Evolutionary conservation across 2,797 vertebrate genomes (phyloP).

Genomic region (Phalloptychus januarius): DNA sequence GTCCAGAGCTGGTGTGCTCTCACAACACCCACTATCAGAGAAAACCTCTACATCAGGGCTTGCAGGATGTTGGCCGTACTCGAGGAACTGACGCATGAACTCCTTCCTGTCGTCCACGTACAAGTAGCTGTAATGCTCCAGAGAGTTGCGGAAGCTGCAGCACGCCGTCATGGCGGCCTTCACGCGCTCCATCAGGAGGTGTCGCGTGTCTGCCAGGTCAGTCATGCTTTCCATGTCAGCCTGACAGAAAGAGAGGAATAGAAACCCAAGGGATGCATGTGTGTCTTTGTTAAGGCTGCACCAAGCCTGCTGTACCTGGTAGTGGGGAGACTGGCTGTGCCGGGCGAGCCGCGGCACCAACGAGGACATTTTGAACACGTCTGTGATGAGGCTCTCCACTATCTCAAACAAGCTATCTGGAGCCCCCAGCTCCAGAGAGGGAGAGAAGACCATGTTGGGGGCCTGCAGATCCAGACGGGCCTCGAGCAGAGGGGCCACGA

Average conservation of each 20-base stretch:
- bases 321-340: slow-evolving; percentile 79
- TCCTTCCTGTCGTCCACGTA: slow-evolving; percentile 87
- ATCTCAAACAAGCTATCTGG: slow-evolving; percentile 83
- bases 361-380: slow-evolving; percentile 85
- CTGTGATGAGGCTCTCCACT: slow-evolving; percentile 83
- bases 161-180: slow-evolving; percentile 69
- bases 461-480: slow-evolving; percentile 84
- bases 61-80: slow-evolving; percentile 79
- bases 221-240: slow-evolving; percentile 87
- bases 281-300: background rate
- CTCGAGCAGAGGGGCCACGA: slow-evolving; percentile 86
- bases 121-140: slow-evolving; percentile 86
- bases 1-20: slow-evolving; percentile 82
- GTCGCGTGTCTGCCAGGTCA: slow-evolving; percentile 77
- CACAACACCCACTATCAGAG: slow-evolving; percentile 68
- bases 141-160: slow-evolving; percentile 73
- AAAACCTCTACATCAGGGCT: slow-evolving; percentile 80
- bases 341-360: slow-evolving; percentile 85
- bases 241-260: slow-evolving; percentile 62
- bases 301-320: slow-evolving; percentile 84
- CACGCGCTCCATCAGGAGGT: slow-evolving; percentile 79
- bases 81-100: slow-evolving; percentile 86
- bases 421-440: slow-evolving; percentile 83
- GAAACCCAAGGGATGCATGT: background rate
- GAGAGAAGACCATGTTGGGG: slow-evolving; percentile 88